Conservation (phyloP, 2,113 vertebrate genomes). For the Daubentonia madagascariensis region DNA sequence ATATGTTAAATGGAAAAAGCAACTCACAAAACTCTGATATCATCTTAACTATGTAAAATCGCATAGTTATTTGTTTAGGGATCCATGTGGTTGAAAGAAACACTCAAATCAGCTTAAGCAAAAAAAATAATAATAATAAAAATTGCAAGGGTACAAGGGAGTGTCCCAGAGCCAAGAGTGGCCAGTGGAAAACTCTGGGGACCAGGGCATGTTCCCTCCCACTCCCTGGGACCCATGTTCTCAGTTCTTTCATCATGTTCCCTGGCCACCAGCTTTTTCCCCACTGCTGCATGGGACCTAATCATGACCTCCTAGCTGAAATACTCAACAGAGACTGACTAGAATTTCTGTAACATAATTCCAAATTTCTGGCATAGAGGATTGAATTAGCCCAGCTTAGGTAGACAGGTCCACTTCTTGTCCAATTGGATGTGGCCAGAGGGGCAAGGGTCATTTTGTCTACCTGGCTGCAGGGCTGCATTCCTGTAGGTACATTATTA, state of each 20-base stretch:
- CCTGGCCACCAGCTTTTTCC: not conserved
- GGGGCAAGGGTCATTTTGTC: not conserved
- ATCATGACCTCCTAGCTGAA: not conserved
- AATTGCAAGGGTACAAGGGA: not conserved
- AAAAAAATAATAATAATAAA: not conserved
- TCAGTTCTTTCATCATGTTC: not conserved
- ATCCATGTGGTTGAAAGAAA: not conserved
- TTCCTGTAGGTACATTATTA: not conserved
- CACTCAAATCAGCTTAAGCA: not conserved
- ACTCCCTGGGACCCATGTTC: not conserved
- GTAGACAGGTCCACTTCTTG: not conserved
- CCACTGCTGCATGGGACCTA: not conserved
- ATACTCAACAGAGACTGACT: not conserved
- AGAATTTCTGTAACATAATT: not conserved
- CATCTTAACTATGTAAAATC: not conserved
- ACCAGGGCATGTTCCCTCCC: not conserved
- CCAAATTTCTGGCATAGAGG: not conserved
- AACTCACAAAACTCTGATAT: not conserved
- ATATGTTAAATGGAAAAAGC: not conserved
- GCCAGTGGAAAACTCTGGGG: not conserved
- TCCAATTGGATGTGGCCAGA: not conserved
- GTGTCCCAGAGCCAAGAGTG: not conserved
- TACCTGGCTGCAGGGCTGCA: not conserved
- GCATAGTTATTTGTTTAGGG: not conserved
- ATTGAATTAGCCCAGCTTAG: not conserved